Base-by-base conservation (phyloP, 2,797 vertebrate genomes). In the Antrozous pallidus region DNA sequence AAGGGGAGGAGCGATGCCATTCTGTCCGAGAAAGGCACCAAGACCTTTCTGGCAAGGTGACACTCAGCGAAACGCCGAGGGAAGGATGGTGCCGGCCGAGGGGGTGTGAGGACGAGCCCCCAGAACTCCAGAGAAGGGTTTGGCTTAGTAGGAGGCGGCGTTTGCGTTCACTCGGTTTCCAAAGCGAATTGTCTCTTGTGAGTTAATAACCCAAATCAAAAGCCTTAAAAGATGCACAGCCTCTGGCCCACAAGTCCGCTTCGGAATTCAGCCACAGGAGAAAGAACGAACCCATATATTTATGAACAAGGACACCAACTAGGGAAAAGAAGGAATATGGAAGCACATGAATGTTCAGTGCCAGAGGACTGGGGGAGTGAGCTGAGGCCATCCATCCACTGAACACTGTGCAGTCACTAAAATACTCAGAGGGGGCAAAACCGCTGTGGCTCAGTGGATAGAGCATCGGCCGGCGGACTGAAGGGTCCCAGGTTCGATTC, bases 121-220 rank as follows among this genome's bases (percentile, higher is more conserved):
- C 56, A 28, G 84, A 47, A 28, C 88, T 49, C 80, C 81, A 51
- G 51, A 70, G 65, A 73, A 87, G 33, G 33, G 45, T 71, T 73
- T 84, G 80, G 90, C 67, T 24, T 81, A 94, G 58, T 6, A 63
- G 13, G 33, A 89, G 36, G 67, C 54, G 14, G 38, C 90, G 45
- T 90, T 94, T 90, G 83, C 81, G 81, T 88, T 77, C 80, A 65
- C 96, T 92, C 88, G 82, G 92, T 92, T 95, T 94, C 73, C 83
- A 93, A 95, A 94, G 82, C 74, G 85, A 96, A 96, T 86, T 93
- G 81, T 96, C 78, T 94, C 73, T 93, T 90, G 78, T 82, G 90
- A 95, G 93, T 94, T 87, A 91, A 94, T 80, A 80, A 87, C 45
- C 75, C 70, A 85, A 90, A 88, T 82, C 89, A 81, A 89, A 96